Conservation (phyloP, 2,113 vertebrate species). For the Gymnobelideus leadbeateri region DNA sequence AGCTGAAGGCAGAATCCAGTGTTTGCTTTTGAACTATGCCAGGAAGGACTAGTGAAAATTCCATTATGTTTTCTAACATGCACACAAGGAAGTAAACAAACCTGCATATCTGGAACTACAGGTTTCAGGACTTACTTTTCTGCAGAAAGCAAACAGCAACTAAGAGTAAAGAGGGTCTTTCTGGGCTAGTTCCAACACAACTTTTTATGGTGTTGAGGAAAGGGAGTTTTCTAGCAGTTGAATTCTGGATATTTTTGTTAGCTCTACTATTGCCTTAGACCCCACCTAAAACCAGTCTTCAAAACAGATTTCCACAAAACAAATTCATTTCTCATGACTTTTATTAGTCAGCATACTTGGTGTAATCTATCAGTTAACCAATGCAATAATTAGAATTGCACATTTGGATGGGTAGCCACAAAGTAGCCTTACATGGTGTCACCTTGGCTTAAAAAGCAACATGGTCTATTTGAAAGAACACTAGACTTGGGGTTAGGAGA, state of each 20-base stretch:
- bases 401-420: not conserved
- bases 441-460: not conserved
- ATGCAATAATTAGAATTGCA: not conserved
- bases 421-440: conserved; percentile 12
- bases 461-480: not conserved
- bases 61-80: conserved; percentile 40
- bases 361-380: not conserved
- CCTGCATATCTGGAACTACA: not conserved
- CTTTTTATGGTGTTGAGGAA: not conserved
- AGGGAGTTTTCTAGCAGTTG: not conserved
- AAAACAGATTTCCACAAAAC: not conserved
- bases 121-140: not conserved
- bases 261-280: not conserved
- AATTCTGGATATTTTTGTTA: not conserved
- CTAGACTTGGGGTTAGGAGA: not conserved
- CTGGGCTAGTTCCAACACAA: not conserved
- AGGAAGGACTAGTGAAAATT: conserved; percentile 53
- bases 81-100: not conserved
- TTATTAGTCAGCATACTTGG: not conserved
- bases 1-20: not conserved
- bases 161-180: not conserved
- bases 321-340: not conserved
- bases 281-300: not conserved
- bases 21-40: not conserved
- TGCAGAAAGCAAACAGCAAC: not conserved